A percentile compares a stretch with the other conserved stretches of the same genome.
Evolutionary conservation across 2,113 vertebrate species (phyloP).

Genomic region (Myotis brandtii): DNA sequence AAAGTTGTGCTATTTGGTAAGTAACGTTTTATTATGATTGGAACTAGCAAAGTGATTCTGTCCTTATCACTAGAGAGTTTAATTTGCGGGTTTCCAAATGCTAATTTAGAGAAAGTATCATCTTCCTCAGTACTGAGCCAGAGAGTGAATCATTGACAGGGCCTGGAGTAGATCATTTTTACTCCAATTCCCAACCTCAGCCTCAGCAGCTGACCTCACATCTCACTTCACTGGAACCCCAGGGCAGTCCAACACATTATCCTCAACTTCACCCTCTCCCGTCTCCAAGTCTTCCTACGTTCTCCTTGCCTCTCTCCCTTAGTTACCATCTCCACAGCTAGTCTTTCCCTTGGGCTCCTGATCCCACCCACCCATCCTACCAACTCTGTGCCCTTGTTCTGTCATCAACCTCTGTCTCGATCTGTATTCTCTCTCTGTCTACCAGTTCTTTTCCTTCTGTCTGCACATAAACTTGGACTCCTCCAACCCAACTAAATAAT

Average conservation of each 20-base stretch:
- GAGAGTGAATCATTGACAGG: neutral
- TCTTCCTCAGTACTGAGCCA: neutral
- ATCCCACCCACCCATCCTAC: neutral
- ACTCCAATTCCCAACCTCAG: neutral
- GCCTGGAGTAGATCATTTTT: neutral
- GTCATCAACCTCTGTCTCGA: neutral
- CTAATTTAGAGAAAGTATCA: neutral
- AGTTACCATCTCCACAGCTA: neutral
- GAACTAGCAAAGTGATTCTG: neutral
- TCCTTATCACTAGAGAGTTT: neutral
- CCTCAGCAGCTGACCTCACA: neutral
- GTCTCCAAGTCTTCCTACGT: neutral
- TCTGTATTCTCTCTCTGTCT: neutral
- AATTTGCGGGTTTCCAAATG: conserved; percentile 38
- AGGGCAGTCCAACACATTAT: neutral
- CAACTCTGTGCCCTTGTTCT: neutral
- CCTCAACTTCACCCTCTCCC: neutral
- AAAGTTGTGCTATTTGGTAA: conserved; percentile 85
- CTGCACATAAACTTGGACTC: neutral
- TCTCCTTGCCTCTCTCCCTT: neutral
- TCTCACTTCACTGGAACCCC: neutral
- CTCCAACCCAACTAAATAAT: neutral
- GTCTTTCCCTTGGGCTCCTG: neutral
- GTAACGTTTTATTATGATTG: conserved; percentile 58
- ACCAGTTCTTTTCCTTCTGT: neutral